Percentiles rank a stretch among this genome's conserved stretches.
Conservation (phyloP, 2,888 invertebrate genomes). For the Anoplius nigerrimus region DNA sequence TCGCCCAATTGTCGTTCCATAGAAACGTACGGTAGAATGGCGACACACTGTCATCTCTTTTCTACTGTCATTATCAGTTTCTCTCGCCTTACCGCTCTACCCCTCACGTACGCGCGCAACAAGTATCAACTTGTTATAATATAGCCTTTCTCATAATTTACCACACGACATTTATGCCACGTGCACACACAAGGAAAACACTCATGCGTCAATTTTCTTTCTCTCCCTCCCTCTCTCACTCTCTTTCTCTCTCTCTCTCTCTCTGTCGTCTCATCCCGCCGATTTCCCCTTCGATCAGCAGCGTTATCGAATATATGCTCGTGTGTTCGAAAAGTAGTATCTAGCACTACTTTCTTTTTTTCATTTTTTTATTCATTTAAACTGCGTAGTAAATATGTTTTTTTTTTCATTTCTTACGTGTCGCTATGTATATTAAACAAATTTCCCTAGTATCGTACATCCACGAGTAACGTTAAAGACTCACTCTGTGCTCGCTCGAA, state of each 20-base stretch:
- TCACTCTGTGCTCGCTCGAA: constrained; percentile 29
- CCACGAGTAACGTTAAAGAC: constrained; percentile 61
- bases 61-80: constrained; percentile 36
- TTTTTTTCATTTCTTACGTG: constrained; percentile 40
- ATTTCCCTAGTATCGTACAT: constrained; percentile 70
- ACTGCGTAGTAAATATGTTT: constrained; percentile 47
- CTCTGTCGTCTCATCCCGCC: constrained; percentile 15
- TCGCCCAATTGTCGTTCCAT: not conserved
- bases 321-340: constrained; percentile 34
- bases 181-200: too few relatives aligned
- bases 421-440: constrained; percentile 63
- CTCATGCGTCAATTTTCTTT: constrained; percentile 10
- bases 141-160: constrained; percentile 7
- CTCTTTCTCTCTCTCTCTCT: constrained; percentile 5
- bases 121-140: not conserved
- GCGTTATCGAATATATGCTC: constrained; percentile 42
- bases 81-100: not conserved
- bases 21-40: not conserved
- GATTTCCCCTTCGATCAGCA: constrained; percentile 33
- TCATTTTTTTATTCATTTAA: constrained; percentile 35
- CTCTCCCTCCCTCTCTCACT: constrained; percentile 12
- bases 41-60: constrained; percentile 23
- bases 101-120: constrained; percentile 4
- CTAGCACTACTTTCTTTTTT: constrained; percentile 40
- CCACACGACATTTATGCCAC: constrained; percentile 1